Base-by-base conservation (phyloP, 2,797 vertebrate species). In the Paedocypris micromegethes region DNA sequence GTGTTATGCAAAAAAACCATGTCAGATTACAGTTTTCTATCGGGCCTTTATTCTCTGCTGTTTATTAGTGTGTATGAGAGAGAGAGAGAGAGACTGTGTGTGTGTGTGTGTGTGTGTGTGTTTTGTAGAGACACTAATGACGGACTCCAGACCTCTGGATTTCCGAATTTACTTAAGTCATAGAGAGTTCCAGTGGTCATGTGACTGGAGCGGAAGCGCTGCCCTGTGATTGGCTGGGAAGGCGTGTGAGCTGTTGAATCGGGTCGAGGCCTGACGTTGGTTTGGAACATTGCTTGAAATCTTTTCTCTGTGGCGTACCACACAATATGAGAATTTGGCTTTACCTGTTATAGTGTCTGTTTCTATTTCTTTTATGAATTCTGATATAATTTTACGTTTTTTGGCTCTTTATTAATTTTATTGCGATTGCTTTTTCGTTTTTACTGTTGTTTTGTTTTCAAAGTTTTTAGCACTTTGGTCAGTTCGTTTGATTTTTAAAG, bases 201-300 rank as follows among this genome's bases (percentile, higher is more conserved):
- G 86, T 89, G 88, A 89, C 82, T 9, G 44, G 56, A 61, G 49
- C 71, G 72, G 75, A 65, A 66, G 78, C 75, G 47, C 74, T 66
- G 78, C 78, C 76, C 67, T 77, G 66, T 80, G 58, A 67, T 82
- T 82, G 75, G 70, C 75, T 75, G 76, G 69, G 58, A 67, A 87
- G 81, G 75, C 86, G 88, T 86, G 87, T 89, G 87, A 90, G 85
- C 80, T 84, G 75, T 88, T 88, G 86, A 88, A 82, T 75, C 67
- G 44, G 64, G 44, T 74, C 75, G 73, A 40, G 51, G 45, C 41
- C 53, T 58, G 68, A 53, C 38, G 23, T 59, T 39, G 58, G n/a
- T 66, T 66, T 80, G 63, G 74, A 59, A 75, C 40, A 5, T 23
- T 47, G 3, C n/a, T 70, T 23, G 23, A 23, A 23, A 23, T 23